Evolutionary conservation across 2,888 invertebrate genomes (phyloP), one percentile per base, ranked within the genome.

Genomic region (Hermaeophaga mercurialis): DNA sequence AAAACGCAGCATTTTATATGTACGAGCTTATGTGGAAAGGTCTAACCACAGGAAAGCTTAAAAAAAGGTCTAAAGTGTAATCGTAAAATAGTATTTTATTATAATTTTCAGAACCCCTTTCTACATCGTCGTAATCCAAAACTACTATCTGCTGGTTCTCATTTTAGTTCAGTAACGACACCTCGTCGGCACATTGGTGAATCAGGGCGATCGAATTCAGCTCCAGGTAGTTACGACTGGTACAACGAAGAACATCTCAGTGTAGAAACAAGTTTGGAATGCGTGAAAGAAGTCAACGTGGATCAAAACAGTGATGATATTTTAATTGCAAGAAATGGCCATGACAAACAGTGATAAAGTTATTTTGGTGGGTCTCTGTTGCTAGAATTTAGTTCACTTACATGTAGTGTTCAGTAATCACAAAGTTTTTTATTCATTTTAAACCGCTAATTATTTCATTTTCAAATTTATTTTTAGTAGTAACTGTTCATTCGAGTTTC

Each of bases 191-290:
- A 67, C 73, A 73, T 77, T 11, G 75, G 75, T 3, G 65, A 71
- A 52, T 73, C 85, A 28, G 88, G 88, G 2, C 81, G 90, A 44
- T 89, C 90, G 11, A 86, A 89, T 73, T 91, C 90, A 6, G 90
- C 90, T 8, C 90, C 91, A 0, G 87, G 85, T 34, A 84, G 86
- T 12, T 88, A 86, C 63, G 70, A 69, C 47, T 76, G 75, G 73
- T 61, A 67, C 3, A 65, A 68, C 18, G 72, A 72, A 17, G 66
- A 70, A 39, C 77, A 75, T 62, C 36, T 54, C n/a, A 63, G 63
- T 12, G 39, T 68, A 6, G 75, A 75, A 31, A 66, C 72, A 1
- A 64, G 72, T 11, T 62, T 77, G 48, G 77, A 76, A 59, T 68
- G 74, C 7, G 76, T 77, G 14, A 70, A 66, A 28, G 77, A 77